Conservation (phyloP, 2,888 invertebrate genomes). For the Cheilosia grossa region DNA sequence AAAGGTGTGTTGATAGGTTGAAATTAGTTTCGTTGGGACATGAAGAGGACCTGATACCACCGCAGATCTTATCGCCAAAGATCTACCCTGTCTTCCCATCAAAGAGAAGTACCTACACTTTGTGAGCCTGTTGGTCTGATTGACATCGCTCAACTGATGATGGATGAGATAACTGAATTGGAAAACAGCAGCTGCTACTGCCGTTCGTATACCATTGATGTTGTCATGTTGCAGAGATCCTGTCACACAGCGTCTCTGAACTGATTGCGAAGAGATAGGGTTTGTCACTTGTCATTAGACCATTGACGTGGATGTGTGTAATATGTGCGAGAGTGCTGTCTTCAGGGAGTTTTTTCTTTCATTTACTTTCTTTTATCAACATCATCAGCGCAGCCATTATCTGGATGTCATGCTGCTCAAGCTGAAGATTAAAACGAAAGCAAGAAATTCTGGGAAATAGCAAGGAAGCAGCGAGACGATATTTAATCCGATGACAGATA, state of each 20-base stretch:
- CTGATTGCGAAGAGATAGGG: conserved; percentile 59
- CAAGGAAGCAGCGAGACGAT: background rate
- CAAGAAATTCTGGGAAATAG: conserved; percentile 5
- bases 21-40: conserved; percentile 43
- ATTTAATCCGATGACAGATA: conserved; percentile 40
- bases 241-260: conserved; percentile 37
- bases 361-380: background rate
- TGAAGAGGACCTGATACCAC: conserved; percentile 33
- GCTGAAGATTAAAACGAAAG: conserved; percentile 17
- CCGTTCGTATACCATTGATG: conserved; percentile 24
- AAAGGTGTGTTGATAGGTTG: conserved; percentile 50
- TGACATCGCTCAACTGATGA: conserved; percentile 54
- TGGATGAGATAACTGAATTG: conserved; percentile 55
- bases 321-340: conserved; percentile 22
- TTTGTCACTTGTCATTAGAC: conserved; percentile 59
- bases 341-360: conserved; percentile 8
- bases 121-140: conserved; percentile 18
- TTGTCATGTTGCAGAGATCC: conserved; percentile 35
- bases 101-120: conserved; percentile 22
- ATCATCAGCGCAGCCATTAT: conserved; percentile 11
- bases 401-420: conserved; percentile 14
- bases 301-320: conserved; percentile 37
- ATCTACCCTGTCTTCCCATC: conserved; percentile 22
- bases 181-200: conserved; percentile 48
- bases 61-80: conserved; percentile 30